Conservation (phyloP, 2,113 vertebrate genomes). For the Carassius auratus region DNA sequence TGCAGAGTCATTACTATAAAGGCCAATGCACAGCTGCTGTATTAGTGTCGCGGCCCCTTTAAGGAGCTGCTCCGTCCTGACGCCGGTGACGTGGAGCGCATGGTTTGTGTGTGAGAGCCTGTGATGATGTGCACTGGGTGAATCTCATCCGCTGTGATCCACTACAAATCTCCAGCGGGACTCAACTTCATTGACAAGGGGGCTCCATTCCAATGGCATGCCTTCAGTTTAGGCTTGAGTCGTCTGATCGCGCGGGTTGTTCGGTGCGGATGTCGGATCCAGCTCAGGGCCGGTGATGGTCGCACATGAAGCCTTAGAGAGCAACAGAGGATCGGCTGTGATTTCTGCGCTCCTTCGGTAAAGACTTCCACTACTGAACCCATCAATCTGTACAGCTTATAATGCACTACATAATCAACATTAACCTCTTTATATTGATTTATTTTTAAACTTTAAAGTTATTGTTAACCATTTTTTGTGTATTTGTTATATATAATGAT, state of each 20-base stretch:
- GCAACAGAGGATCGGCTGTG: conserved; percentile 7
- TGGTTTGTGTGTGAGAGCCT: background rate
- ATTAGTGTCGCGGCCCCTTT: conserved; percentile 36
- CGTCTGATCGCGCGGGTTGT: background rate
- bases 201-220: background rate
- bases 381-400: background rate
- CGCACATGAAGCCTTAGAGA: background rate
- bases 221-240: background rate
- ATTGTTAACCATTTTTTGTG: background rate
- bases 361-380: background rate
- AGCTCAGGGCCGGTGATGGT: conserved; percentile 5
- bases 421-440: background rate
- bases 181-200: background rate
- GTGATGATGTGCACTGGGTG: conserved; percentile 3
- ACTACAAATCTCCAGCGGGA: background rate
- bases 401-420: background rate
- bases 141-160: background rate
- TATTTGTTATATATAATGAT: background rate
- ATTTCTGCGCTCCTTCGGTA: conserved; percentile 20
- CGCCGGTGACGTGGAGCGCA: conserved; percentile 42
- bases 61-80: conserved; percentile 28
- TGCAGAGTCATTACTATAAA: too few species aligned
- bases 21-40: background rate
- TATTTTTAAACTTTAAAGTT: background rate
- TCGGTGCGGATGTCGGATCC: background rate